Conservation (phyloP, 2,797 vertebrate species). For the Rhodeus uyekii region DNA sequence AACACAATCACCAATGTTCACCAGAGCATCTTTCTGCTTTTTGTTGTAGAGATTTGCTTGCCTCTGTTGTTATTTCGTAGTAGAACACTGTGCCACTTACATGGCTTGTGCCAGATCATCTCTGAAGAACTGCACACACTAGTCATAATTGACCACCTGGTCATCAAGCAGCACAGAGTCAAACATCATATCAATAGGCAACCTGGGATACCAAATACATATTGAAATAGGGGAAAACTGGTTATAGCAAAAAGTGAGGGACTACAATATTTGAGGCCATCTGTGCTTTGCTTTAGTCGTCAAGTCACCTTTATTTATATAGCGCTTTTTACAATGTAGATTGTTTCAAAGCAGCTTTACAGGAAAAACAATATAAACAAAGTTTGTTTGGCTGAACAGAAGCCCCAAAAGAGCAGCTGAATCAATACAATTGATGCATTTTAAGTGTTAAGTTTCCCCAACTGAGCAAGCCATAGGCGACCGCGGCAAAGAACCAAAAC, state of each 20-base stretch:
- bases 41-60: slow-evolving; percentile 36
- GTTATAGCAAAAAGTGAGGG: slow-evolving; percentile 3
- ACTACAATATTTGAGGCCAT: slow-evolving; percentile 2
- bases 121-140: slow-evolving; percentile 7
- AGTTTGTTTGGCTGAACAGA: too few species aligned
- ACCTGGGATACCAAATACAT: slow-evolving; percentile 37
- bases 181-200: slow-evolving; percentile 49
- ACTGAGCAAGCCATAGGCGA: too few species aligned
- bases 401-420: too few species aligned
- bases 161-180: neutral
- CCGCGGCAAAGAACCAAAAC: too few species aligned
- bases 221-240: neutral
- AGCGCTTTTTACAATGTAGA: too few species aligned
- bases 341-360: too few species aligned
- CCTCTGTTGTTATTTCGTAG: slow-evolving; percentile 15
- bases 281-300: neutral
- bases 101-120: slow-evolving; percentile 24
- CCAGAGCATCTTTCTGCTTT: slow-evolving; percentile 6
- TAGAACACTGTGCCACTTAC: neutral
- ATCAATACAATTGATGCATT: too few species aligned
- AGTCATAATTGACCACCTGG: neutral
- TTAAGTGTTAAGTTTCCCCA: too few species aligned
- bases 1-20: slow-evolving; percentile 34
- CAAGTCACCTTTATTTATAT: too few species aligned
- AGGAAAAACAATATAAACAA: too few species aligned